phyloP scores from a whole-genome alignment of 2,888 invertebrate species.

The Alcis repandata region DNA sequence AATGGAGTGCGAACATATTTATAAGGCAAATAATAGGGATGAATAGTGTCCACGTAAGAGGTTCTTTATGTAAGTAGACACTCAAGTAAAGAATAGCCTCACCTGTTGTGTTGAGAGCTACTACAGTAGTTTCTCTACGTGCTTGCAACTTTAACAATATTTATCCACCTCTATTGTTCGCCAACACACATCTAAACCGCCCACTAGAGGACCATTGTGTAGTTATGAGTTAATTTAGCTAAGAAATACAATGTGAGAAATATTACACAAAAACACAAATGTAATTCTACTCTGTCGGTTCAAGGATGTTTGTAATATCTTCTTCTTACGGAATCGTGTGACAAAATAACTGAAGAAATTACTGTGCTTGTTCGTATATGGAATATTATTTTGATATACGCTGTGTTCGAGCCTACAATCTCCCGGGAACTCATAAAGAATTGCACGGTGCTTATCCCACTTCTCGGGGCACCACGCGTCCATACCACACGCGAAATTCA shows the following conservation, averaged over 20 bases:
- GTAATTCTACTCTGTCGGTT: not conserved
- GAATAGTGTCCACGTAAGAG: slow-evolving; percentile 53
- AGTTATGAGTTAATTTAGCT: slow-evolving; percentile 7
- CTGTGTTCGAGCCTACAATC: slow-evolving; percentile 34
- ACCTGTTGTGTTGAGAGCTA: slow-evolving; percentile 49
- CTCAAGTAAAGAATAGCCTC: slow-evolving; percentile 52
- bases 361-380: slow-evolving; percentile 39
- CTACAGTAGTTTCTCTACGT: slow-evolving; percentile 11
- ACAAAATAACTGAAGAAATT: slow-evolving; percentile 39
- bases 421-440: slow-evolving; percentile 65
- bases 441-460: slow-evolving; percentile 58
- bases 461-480: slow-evolving; percentile 59
- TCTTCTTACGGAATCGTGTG: slow-evolving; percentile 32
- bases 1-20: slow-evolving; percentile 32
- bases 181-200: slow-evolving; percentile 8
- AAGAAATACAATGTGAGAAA: slow-evolving; percentile 10
- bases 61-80: slow-evolving; percentile 51
- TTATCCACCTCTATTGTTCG: slow-evolving; percentile 26
- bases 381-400: slow-evolving; percentile 43
- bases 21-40: slow-evolving; percentile 53
- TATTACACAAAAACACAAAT: slow-evolving; percentile 18
- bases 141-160: slow-evolving; percentile 47
- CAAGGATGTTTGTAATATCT: slow-evolving; percentile 26
- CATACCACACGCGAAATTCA: slow-evolving; percentile 71
- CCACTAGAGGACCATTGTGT: slow-evolving; percentile 11